Percentiles rank a stretch among this genome's conserved stretches.
phyloP scores from a whole-genome alignment of 2,888 invertebrate species.

The Aromia moschata region DNA sequence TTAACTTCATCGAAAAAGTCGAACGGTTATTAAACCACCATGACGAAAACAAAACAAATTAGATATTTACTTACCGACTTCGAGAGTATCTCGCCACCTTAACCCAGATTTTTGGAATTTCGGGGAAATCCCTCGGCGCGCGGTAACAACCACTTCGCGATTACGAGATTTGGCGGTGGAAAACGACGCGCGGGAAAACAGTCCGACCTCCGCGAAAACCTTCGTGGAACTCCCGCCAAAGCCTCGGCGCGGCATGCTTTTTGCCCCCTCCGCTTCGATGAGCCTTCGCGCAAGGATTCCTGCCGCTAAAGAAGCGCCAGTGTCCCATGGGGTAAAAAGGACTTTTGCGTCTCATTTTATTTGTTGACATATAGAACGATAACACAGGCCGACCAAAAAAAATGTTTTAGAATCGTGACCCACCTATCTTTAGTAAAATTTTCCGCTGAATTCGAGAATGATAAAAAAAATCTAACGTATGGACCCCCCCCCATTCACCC shows the following conservation, averaged over 20 bases:
- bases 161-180: conserved; percentile 12
- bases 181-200: conserved; percentile 4
- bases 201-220: conserved; percentile 31
- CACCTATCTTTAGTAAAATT: too few species aligned
- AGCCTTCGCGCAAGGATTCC: conserved; percentile 9
- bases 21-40: neutral
- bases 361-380: too few species aligned
- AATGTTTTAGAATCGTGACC: too few species aligned
- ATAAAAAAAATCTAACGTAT: too few species aligned
- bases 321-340: too few species aligned
- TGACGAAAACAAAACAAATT: conserved; percentile 11
- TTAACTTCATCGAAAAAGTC: neutral
- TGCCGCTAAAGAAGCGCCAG: too few species aligned
- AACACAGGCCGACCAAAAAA: too few species aligned
- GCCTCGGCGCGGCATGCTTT: conserved; percentile 32
- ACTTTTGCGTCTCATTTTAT: too few species aligned
- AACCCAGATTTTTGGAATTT: conserved; percentile 24
- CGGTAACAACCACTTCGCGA: conserved; percentile 5
- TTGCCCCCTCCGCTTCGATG: conserved; percentile 12
- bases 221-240: conserved; percentile 45
- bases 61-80: conserved; percentile 23
- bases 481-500: too few species aligned
- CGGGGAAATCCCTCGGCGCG: conserved; percentile 7
- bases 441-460: too few species aligned
- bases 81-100: conserved; percentile 21